Evolutionary conservation across 2,797 vertebrate genomes (phyloP), one percentile per base, ranked within the genome.

Genomic region (Strix occidentalis): DNA sequence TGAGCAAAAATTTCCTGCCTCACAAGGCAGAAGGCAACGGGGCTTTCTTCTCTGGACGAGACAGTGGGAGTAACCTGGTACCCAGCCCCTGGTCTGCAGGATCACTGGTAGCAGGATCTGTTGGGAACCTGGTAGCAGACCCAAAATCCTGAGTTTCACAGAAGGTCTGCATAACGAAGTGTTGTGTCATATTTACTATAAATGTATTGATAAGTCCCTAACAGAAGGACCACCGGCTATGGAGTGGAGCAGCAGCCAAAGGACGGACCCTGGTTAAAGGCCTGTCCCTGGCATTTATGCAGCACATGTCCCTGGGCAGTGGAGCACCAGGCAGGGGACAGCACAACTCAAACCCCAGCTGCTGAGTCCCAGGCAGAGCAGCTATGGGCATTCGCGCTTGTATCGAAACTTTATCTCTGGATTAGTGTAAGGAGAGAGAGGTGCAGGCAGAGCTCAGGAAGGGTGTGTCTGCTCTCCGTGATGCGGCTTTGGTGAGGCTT

Each of bases 401-500:
- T 31, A 31, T 56, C n/a, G 57, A 43, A 3, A 61, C 43, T 7
- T 65, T 20, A 15, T 19, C 33, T 70, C 16, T 1, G 1, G 41
- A 56, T 26, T 16, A 8, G n/a, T 6, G 18, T 29, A 23, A 20
- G 45, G 51, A 29, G 5, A 13, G 46, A 56, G 41, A 28, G 9
- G 31, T 0, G 1, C 4, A 1, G 65, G 35, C 46, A 79, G 46
- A 70, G 46, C 21, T 70, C 33, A 7, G 46, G 46, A 46, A 26
- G 20, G 19, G 15, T 56, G 51, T 2, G 1, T 19, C 41, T 10
- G 8, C 29, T 45, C 51, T 60, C 51, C 0, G 0, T 5, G 5
- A 2, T 16, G 35, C 0, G 0, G 21, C 24, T 48, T 48, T 2
- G 1, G n/a, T 33, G 65, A 83, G 51, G 33, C 53, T 57, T 56